phyloP scores from a whole-genome alignment of 2,888 invertebrate genomes.

The Villa cingulata region DNA sequence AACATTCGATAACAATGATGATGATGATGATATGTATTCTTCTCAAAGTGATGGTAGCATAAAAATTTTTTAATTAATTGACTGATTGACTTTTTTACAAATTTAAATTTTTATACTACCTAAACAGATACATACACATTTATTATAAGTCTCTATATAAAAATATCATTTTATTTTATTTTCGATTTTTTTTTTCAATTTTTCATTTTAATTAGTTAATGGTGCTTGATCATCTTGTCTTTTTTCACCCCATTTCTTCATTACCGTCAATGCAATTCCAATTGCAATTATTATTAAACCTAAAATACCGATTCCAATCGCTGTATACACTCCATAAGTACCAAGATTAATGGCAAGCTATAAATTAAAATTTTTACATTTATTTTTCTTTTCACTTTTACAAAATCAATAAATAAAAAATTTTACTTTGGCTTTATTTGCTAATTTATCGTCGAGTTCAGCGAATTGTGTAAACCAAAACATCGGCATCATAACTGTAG shows the following conservation, averaged over 20 bases:
- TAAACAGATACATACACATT: too few relatives aligned
- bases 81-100: too few relatives aligned
- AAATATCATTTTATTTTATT: too few relatives aligned
- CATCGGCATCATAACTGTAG: constrained; percentile 50
- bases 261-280: constrained; percentile 26
- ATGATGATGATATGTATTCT: too few relatives aligned
- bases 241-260: constrained; percentile 25
- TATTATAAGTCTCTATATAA: too few relatives aligned
- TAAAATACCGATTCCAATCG: constrained; percentile 23
- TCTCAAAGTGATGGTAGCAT: too few relatives aligned
- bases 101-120: too few relatives aligned
- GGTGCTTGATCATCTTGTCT: constrained; percentile 1
- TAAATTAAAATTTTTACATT: constrained; percentile 1
- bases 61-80: too few relatives aligned
- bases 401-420: background rate
- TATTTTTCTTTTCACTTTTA: background rate
- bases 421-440: constrained; percentile 30
- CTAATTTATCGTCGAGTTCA: constrained; percentile 43
- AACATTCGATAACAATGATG: too few relatives aligned
- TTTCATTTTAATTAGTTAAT: background rate
- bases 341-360: constrained; percentile 27
- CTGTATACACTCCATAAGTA: constrained; percentile 26
- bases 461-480: constrained; percentile 65
- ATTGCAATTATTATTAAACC: constrained; percentile 24
- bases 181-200: too few relatives aligned